Evolutionary conservation across 2,113 vertebrate genomes (phyloP).

Genomic region (Nothocercus nigrocapillus): DNA sequence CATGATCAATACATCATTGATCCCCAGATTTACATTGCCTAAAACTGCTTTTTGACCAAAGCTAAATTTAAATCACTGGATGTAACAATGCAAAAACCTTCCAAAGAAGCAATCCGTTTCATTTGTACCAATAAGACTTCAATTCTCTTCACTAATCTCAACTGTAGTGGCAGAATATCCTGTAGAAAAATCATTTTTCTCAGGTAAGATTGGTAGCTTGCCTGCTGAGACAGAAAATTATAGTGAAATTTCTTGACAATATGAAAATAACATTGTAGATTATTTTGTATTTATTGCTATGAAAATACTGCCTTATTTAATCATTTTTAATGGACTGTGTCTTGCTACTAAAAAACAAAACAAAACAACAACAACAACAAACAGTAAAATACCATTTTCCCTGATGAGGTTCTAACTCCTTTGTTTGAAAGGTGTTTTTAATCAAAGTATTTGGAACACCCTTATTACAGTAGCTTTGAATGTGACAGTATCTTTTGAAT

Average conservation of each 20-base stretch:
- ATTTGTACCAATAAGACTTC: not conserved
- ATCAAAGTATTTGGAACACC: not conserved
- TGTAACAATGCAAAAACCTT: not conserved
- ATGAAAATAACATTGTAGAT: not conserved
- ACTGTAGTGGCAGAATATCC: not conserved
- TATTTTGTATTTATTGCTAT: not conserved
- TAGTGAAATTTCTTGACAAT: not conserved
- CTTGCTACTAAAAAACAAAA: not conserved
- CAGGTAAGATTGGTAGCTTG: not conserved
- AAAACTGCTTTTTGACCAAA: not conserved
- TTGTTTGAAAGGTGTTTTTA: slow-evolving; percentile 7
- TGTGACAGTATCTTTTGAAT: not conserved
- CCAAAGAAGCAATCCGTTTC: not conserved
- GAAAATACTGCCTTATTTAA: not conserved
- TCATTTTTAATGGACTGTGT: not conserved
- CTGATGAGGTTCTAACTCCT: not conserved
- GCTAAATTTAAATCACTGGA: not conserved
- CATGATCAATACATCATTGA: too few relatives aligned
- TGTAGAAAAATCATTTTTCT: not conserved
- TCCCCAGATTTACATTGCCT: not conserved
- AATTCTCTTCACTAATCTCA: not conserved
- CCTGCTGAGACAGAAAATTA: not conserved
- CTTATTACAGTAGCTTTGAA: not conserved
- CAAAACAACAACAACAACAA: not conserved
- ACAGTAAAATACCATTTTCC: not conserved